These are phyloP conservation scores for Hypsopygia costalis DNA, from an alignment of 2,888 invertebrate genomes.

Conservation along the genomic window DNA sequence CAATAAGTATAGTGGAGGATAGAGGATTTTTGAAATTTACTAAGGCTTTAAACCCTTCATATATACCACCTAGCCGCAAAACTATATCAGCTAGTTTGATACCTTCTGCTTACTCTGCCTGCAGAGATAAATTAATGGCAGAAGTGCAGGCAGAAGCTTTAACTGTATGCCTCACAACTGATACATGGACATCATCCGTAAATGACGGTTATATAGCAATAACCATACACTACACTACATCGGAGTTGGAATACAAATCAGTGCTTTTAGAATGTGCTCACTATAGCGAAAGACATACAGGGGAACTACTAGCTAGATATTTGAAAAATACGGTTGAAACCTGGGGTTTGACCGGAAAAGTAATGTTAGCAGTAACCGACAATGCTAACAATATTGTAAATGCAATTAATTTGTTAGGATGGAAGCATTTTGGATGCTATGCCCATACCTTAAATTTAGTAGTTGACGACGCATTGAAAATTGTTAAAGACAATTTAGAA, in stretches of 20 bases:
- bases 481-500: conserved; percentile 6
- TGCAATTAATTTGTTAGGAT: conserved; percentile 19
- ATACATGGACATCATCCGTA: conserved; percentile 27
- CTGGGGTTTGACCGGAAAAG: conserved; percentile 14
- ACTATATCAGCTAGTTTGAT: not conserved
- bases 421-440: conserved; percentile 29
- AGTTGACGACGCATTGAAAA: conserved; percentile 18
- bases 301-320: not conserved
- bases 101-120: not conserved
- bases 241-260: conserved; percentile 8
- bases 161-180: conserved; percentile 23
- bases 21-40: conserved; percentile 10
- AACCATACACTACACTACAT: conserved; percentile 6
- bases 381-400: conserved; percentile 30
- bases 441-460: conserved; percentile 22
- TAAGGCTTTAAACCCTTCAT: conserved; percentile 5
- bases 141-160: conserved; percentile 6
- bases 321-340: not conserved
- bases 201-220: conserved; percentile 17
- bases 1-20: conserved; percentile 11
- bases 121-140: not conserved
- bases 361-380: conserved; percentile 28
- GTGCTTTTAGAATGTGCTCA: conserved; percentile 7
- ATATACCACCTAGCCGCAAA: conserved; percentile 2
- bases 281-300: conserved; percentile 5